Base-by-base conservation (phyloP, 1,140 invertebrate genomes). In the Telenomus remus region DNA sequence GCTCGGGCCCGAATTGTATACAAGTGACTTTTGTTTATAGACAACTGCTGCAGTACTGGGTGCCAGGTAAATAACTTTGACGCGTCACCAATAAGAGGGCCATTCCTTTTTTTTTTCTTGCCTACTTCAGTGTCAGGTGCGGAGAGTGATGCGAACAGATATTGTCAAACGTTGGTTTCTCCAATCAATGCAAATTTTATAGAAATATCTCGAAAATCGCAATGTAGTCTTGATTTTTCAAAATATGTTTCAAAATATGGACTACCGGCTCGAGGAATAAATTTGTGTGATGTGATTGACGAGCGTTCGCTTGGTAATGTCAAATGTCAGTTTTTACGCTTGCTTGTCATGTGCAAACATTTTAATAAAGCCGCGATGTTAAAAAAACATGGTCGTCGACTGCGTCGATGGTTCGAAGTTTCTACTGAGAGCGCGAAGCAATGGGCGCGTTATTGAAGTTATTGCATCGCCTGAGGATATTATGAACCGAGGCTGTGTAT, bases 371-470 rank as follows among this genome's bases (percentile, higher is more conserved):
- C 19, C 37, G 48, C 33, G 33, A 49, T 65, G 9, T 27, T 39
- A 11, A 44, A 51, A 60, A 57, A 48, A 63, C 64, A 57, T 64
- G 61, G 37, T 76, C 37, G 56, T 66, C 61, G 56, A 66, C 66
- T 71, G 56, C 56, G 35, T 43, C 59, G 54, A 77, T 66, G 64
- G 50, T 69, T 77, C 63, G 54, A 72, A 72, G 63, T 68, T 63
- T 78, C 72, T 65, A 69, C 65, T 76, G 76, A 12, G 34, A 73
- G 53, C 53, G 49, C 48, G 64, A 80, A 68, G 51, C 64, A 70
- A 79, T 82, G 73, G 81, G 72, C 64, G 68, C 80, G 80, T 84
- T 84, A 83, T 85, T 81, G 78, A 85, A 85, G 82, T 84, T 85
- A 84, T 84, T 84, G 65, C 78, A 84, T 84, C 68, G 84, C 83